phyloP scores from a whole-genome alignment of 1,140 invertebrate genomes.

The Propsilocerus akamusi region DNA sequence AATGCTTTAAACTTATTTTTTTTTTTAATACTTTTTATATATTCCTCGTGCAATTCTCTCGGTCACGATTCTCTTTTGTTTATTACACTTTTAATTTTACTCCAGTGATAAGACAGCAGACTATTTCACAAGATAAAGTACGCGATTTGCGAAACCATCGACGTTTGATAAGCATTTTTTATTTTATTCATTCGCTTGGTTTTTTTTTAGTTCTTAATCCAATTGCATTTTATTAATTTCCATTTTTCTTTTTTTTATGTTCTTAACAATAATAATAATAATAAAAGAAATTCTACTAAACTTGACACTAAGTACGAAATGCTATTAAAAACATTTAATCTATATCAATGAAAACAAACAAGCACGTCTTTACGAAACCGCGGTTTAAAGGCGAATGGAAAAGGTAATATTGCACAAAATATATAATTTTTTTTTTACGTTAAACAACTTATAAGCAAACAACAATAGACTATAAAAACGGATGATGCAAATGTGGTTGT shows the following conservation, averaged over 20 bases:
- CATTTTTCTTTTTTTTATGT: background rate
- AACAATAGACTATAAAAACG: background rate
- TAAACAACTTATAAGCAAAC: constrained; percentile 1
- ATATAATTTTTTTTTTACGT: too few species aligned
- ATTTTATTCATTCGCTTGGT: too few species aligned
- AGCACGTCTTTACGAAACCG: background rate
- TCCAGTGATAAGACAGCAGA: background rate
- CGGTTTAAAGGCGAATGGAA: background rate
- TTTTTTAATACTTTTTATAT: too few species aligned
- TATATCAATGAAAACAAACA: background rate
- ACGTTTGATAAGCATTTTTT: too few species aligned
- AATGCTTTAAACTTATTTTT: too few species aligned
- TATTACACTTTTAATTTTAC: background rate
- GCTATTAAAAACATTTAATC: too few species aligned
- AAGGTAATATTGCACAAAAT: background rate
- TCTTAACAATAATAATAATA: too few species aligned
- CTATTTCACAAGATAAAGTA: background rate
- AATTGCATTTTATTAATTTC: background rate
- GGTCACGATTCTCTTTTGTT: background rate
- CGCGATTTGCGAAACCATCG: too few species aligned
- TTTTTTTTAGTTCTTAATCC: too few species aligned
- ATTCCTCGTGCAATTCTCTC: background rate
- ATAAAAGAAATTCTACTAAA: too few species aligned
- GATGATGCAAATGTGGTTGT: background rate
- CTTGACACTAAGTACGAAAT: too few species aligned